Percentiles rank a stretch among this genome's conserved stretches.
Conservation (phyloP, 2,113 vertebrate genomes). For the Hiodon tergisus region DNA sequence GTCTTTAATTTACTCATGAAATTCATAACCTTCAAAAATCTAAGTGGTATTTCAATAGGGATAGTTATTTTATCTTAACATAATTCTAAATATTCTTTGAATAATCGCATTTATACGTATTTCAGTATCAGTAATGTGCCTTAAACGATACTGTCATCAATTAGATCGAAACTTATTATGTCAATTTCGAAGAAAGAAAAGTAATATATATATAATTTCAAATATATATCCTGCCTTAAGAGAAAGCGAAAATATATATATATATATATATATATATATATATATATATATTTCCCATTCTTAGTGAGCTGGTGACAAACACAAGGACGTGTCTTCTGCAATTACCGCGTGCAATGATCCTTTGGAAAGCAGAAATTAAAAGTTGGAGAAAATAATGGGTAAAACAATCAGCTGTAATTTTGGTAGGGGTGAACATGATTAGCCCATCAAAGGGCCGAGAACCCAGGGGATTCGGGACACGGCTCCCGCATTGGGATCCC, state of each 20-base stretch:
- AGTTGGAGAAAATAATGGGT: conserved; percentile 89
- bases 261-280: too few relatives aligned
- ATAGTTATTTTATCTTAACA: not conserved
- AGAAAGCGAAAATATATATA: too few relatives aligned
- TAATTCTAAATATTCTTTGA: conserved; percentile 61
- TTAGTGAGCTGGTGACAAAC: conserved; percentile 61
- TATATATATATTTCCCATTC: conserved; percentile 48
- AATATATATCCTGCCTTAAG: conserved; percentile 29
- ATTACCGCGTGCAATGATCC: conserved; percentile 95
- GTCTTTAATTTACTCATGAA: conserved; percentile 10
- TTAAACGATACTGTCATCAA: conserved; percentile 62
- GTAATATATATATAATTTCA: conserved; percentile 68
- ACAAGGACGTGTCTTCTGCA: conserved; percentile 87
- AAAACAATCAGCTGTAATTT: conserved; percentile 83
- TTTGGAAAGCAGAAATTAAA: conserved; percentile 91
- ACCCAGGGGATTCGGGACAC: conserved; percentile 53
- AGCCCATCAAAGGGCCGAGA: conserved; percentile 70
- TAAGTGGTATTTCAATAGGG: too few relatives aligned
- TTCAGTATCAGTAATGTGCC: conserved; percentile 66
- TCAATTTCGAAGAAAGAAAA: conserved; percentile 45
- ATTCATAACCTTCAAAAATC: not conserved
- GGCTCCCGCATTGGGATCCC: conserved; percentile 20
- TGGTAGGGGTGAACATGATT: conserved; percentile 73
- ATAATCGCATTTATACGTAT: conserved; percentile 60
- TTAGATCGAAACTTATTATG: conserved; percentile 47